Evolutionary conservation across 1,140 invertebrate genomes (phyloP).

Genomic region (Hermetia illucens): DNA sequence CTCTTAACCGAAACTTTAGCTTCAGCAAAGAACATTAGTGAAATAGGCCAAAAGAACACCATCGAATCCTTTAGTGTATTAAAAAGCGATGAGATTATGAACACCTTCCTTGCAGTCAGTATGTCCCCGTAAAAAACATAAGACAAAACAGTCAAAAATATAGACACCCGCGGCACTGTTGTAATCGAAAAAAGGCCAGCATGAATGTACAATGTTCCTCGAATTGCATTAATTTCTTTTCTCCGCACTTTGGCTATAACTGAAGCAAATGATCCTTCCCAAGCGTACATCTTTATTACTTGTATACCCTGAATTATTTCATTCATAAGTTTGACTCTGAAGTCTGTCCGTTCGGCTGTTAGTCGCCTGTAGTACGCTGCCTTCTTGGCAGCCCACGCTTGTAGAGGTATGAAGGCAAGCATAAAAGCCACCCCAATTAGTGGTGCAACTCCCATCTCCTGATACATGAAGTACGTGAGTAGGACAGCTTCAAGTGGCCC

Average conservation of each 20-base stretch:
- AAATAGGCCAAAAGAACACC: constrained; percentile 50
- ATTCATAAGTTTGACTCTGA: constrained; percentile 60
- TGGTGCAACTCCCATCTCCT: constrained; percentile 46
- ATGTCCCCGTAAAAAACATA: constrained; percentile 36
- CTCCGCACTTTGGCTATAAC: constrained; percentile 37
- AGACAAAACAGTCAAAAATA: constrained; percentile 41
- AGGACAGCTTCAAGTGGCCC: constrained; percentile 58
- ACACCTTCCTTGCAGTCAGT: constrained; percentile 40
- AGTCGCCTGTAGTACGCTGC: constrained; percentile 36
- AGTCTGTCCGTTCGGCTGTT: constrained; percentile 45
- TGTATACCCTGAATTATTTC: constrained; percentile 59
- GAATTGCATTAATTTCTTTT: constrained; percentile 24
- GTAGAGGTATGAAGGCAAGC: constrained; percentile 60
- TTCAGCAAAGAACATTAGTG: constrained; percentile 36
- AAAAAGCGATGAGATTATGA: constrained; percentile 26
- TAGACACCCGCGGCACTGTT: constrained; percentile 37
- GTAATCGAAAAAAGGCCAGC: constrained; percentile 25
- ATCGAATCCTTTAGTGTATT: constrained; percentile 31
- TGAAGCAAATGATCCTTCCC: constrained; percentile 61
- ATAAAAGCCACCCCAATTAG: constrained; percentile 60
- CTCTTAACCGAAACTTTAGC: constrained; percentile 44
- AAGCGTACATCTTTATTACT: constrained; percentile 75
- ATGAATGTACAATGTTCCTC: constrained; percentile 30
- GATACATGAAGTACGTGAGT: constrained; percentile 55
- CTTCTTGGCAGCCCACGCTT: constrained; percentile 52